These are phyloP conservation scores for Lacerta bilineata DNA, from an alignment of 2,797 vertebrate genomes.

Conservation along the genomic window DNA sequence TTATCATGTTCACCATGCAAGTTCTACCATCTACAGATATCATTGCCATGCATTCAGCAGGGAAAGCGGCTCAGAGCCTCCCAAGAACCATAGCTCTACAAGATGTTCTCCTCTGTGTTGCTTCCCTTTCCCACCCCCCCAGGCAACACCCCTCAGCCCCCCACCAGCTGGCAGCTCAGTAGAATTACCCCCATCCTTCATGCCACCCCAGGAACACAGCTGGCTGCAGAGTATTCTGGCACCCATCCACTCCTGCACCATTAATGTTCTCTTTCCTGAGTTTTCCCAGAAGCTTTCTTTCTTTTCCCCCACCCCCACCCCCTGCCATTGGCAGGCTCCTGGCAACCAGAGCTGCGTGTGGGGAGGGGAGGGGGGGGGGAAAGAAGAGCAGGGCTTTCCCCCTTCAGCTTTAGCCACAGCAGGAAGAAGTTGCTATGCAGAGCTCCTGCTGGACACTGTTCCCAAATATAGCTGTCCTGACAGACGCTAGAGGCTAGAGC, in stretches of 20 bases:
- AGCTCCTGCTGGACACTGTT: not conserved
- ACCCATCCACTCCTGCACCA: not conserved
- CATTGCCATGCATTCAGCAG: not conserved
- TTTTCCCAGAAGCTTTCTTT: not conserved
- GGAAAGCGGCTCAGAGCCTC: not conserved
- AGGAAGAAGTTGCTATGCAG: not conserved
- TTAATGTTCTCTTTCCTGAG: not conserved
- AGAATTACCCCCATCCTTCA: slow-evolving; percentile 27
- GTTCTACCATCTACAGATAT: too few relatives aligned
- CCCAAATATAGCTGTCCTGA: not conserved
- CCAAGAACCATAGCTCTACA: not conserved
- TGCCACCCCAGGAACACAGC: slow-evolving; percentile 1
- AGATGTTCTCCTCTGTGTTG: not conserved
- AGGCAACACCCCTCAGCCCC: not conserved
- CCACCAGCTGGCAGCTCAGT: slow-evolving; percentile 3
- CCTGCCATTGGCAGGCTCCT: not conserved
- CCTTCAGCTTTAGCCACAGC: not conserved
- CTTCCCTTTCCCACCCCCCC: not conserved
- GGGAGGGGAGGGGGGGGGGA: not conserved
- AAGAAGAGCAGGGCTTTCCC: not conserved
- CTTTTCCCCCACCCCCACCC: too few relatives aligned
- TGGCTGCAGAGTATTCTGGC: not conserved
- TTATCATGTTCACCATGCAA: too few relatives aligned
- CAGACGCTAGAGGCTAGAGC: not conserved
- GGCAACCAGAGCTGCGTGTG: not conserved